These are phyloP conservation scores for Cerceris rybyensis DNA, from an alignment of 2,888 invertebrate genomes.

Conservation along the genomic window DNA sequence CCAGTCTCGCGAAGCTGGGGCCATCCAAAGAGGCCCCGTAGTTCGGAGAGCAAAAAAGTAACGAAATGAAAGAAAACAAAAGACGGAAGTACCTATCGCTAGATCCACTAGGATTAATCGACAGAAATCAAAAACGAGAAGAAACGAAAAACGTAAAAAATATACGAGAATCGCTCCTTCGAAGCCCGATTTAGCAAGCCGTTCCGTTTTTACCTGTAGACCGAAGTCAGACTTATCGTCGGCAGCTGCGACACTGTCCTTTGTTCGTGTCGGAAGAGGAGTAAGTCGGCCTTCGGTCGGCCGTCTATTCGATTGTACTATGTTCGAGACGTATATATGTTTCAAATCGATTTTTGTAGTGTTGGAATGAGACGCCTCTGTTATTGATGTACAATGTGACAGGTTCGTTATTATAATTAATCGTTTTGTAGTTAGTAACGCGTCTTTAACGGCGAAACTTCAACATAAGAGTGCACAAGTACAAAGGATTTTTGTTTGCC, in stretches of 20 bases:
- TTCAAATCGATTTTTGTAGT: constrained; percentile 56
- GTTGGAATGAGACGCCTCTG: constrained; percentile 42
- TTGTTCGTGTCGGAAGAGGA: constrained; percentile 35
- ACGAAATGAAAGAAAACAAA: background rate
- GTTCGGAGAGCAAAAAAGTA: constrained; percentile 13
- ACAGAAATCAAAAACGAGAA: background rate
- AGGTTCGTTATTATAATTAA: constrained; percentile 68
- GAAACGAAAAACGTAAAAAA: constrained; percentile 13
- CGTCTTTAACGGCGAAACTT: constrained; percentile 68
- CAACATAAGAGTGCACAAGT: constrained; percentile 76
- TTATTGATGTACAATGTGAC: constrained; percentile 65
- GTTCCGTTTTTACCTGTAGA: constrained; percentile 53
- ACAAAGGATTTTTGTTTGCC: constrained; percentile 35
- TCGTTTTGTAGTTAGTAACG: constrained; percentile 69
- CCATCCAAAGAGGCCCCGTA: constrained; percentile 11
- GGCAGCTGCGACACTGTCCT: constrained; percentile 34
- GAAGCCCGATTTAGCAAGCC: constrained; percentile 61
- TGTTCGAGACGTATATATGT: constrained; percentile 48
- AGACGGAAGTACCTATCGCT: constrained; percentile 13
- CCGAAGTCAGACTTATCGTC: constrained; percentile 68
- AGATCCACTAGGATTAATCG: constrained; percentile 32
- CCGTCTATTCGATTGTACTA: constrained; percentile 49
- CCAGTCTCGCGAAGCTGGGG: background rate
- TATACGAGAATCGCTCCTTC: constrained; percentile 29
- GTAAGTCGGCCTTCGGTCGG: constrained; percentile 71